These are phyloP conservation scores for Platycnemis pennipes DNA, from an alignment of 2,888 invertebrate species.

Conservation along the genomic window DNA sequence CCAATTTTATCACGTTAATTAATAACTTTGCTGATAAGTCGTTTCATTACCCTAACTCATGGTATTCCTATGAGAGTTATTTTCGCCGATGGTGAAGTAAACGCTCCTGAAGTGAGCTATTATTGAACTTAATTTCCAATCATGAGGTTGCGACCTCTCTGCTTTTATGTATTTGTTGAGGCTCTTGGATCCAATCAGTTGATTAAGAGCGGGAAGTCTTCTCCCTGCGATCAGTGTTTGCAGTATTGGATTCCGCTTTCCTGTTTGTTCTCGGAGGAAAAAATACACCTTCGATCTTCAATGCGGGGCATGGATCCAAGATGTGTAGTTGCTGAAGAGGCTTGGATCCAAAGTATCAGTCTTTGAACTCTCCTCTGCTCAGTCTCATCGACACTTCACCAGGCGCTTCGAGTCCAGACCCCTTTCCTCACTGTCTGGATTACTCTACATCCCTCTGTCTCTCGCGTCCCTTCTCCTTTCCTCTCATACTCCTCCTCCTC, in stretches of 20 bases:
- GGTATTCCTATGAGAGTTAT: background rate
- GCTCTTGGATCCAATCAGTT: background rate
- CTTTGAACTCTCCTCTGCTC: background rate
- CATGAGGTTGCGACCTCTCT: too few species aligned
- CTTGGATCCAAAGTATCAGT: background rate
- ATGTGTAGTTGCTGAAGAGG: background rate
- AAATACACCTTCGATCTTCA: background rate
- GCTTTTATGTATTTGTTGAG: background rate
- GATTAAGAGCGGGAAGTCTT: background rate
- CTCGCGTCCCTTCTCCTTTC: background rate
- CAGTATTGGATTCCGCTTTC: background rate
- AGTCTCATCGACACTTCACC: slow-evolving; percentile 11
- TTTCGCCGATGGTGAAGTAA: too few species aligned
- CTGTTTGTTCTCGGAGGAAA: background rate
- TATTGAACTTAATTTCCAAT: too few species aligned
- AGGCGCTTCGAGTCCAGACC: background rate
- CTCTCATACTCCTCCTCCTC: background rate
- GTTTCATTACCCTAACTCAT: background rate
- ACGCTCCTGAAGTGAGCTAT: too few species aligned
- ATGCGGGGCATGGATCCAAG: background rate
- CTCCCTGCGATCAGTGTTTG: background rate
- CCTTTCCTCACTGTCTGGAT: too few species aligned
- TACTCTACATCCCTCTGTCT: background rate
- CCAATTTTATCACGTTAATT: background rate
- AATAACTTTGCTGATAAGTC: too few species aligned